Conservation (phyloP, 2,888 invertebrate species). For the Rhingia campestris region DNA sequence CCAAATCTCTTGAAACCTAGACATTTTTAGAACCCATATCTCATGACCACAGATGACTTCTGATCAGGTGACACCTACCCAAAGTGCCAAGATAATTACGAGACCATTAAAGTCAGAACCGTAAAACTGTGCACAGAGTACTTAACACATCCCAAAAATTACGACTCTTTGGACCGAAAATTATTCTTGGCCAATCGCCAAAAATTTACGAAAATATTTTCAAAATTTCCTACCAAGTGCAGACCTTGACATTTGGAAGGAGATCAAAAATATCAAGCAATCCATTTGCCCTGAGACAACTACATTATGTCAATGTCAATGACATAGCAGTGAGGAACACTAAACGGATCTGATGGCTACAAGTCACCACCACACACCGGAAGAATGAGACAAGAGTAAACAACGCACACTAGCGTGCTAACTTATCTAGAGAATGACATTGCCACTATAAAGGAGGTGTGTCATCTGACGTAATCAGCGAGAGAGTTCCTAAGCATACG, state of each 20-base stretch:
- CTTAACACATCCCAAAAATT: too few species aligned
- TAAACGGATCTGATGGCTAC: not conserved
- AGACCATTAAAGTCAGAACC: too few species aligned
- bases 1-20: not conserved
- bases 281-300: not conserved
- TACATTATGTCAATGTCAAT: too few species aligned
- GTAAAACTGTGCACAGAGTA: too few species aligned
- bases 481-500: conserved; percentile 5
- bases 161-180: too few species aligned
- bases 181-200: not conserved
- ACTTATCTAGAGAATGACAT: too few species aligned
- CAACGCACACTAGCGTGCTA: too few species aligned
- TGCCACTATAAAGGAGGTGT: conserved; percentile 26
- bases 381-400: not conserved
- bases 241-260: conserved; percentile 34
- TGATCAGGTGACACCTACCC: conserved; percentile 1
- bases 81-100: not conserved
- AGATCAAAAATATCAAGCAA: conserved; percentile 10
- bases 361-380: not conserved
- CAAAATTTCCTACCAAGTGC: not conserved
- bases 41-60: not conserved
- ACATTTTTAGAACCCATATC: not conserved
- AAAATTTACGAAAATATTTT: conserved; percentile 17
- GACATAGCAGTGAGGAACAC: too few species aligned
- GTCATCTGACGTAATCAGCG: conserved; percentile 29